phyloP scores from a whole-genome alignment of 2,797 vertebrate genomes.

The Hippopotamyrus pictus region DNA sequence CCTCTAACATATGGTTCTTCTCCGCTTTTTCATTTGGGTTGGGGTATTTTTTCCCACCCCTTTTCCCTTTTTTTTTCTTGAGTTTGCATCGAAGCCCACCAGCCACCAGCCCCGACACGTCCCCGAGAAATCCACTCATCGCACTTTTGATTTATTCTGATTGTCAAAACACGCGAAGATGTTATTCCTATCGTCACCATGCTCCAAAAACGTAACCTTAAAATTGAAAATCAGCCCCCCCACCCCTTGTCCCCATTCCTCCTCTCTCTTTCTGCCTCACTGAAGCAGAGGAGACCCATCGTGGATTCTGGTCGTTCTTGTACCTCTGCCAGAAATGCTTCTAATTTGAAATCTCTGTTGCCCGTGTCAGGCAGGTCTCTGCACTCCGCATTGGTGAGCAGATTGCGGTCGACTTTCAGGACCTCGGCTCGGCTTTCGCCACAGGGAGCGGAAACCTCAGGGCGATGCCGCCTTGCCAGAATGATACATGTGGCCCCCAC shows the following conservation, averaged over 20 bases:
- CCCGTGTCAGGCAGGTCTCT: conserved; percentile 1
- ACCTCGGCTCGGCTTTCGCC: neutral
- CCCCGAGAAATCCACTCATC: conserved; percentile 25
- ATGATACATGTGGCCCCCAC: neutral
- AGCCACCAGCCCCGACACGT: neutral
- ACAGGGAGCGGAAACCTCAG: neutral
- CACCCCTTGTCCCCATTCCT: neutral
- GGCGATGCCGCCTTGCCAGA: neutral
- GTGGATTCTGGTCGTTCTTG: conserved; percentile 35
- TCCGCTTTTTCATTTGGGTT: neutral
- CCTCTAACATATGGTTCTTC: conserved; percentile 9
- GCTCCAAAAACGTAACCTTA: conserved; percentile 23
- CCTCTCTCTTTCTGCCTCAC: conserved; percentile 31
- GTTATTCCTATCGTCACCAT: conserved; percentile 34
- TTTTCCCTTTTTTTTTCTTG: neutral
- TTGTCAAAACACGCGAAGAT: conserved; percentile 44
- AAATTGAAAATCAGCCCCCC: neutral
- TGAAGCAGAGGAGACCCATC: conserved; percentile 31
- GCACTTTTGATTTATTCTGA: conserved; percentile 40
- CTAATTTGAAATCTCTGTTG: conserved; percentile 15
- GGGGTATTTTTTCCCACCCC: neutral
- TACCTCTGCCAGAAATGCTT: conserved; percentile 5
- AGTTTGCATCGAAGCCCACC: neutral
- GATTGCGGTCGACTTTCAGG: conserved; percentile 13
- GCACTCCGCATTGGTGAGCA: conserved; percentile 16